A percentile compares a stretch with the other conserved stretches of the same genome.
Evolutionary conservation across 2,113 vertebrate genomes (phyloP).

Genomic region (Cnemophilus loriae): DNA sequence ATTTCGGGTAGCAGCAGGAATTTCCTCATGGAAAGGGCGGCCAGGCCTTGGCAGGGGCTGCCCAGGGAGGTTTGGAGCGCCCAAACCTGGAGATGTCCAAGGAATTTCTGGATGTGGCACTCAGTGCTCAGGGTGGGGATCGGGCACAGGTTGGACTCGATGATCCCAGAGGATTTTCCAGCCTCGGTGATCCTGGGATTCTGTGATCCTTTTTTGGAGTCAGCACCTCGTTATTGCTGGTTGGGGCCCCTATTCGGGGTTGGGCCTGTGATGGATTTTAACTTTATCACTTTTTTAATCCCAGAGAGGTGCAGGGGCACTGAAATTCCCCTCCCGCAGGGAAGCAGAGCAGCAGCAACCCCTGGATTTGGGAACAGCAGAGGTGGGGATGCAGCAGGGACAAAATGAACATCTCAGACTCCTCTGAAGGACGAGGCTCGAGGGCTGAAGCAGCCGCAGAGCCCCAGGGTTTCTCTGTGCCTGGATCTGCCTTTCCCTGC

Average conservation of each 20-base stretch:
- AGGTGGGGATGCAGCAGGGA: neutral
- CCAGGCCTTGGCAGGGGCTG: neutral
- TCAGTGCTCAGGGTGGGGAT: neutral
- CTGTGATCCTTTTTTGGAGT: neutral
- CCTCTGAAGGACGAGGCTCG: neutral
- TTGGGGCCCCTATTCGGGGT: fast-evolving
- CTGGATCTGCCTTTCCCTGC: neutral
- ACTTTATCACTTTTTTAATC: neutral
- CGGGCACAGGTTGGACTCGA: neutral
- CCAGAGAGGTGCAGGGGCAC: neutral
- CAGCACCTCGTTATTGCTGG: neutral
- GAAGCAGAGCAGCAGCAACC: neutral
- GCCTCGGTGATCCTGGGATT: neutral
- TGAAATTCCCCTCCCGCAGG: neutral
- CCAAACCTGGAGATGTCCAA: neutral
- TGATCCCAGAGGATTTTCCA: neutral
- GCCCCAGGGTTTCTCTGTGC: neutral
- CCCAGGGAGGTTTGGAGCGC: no score
- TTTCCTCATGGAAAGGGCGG: neutral
- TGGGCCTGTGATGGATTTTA: neutral
- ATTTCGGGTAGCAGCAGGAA: no score
- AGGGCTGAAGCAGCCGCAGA: neutral
- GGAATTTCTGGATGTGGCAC: neutral
- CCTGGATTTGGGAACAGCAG: neutral
- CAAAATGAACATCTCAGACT: neutral